phyloP scores from a whole-genome alignment of 1,140 invertebrate genomes.

The Rhagoletis zephyria region DNA sequence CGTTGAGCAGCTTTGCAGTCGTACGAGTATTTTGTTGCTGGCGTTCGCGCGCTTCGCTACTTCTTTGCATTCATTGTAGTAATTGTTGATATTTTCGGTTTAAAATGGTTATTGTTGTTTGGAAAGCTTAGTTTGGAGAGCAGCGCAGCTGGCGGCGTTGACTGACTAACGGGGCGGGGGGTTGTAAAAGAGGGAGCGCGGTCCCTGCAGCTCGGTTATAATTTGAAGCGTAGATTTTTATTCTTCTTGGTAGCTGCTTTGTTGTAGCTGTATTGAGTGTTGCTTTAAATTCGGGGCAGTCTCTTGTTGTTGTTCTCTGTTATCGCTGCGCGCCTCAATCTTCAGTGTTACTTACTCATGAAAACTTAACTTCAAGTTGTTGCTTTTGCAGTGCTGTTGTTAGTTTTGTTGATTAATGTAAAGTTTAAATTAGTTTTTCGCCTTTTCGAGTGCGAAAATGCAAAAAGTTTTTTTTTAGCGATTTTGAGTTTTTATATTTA shows the following conservation, averaged over 20 bases:
- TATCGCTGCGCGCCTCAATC: background rate
- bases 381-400: slow-evolving; percentile 33
- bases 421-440: slow-evolving; percentile 55
- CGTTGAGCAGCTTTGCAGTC: background rate
- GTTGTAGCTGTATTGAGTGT: background rate
- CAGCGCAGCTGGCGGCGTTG: background rate
- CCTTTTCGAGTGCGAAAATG: slow-evolving; percentile 51
- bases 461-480: slow-evolving; percentile 32
- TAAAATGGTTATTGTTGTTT: slow-evolving; percentile 32
- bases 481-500: slow-evolving; percentile 4
- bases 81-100: slow-evolving; percentile 24
- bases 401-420: slow-evolving; percentile 53
- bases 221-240: background rate
- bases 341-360: background rate
- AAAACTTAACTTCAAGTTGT: slow-evolving; percentile 32
- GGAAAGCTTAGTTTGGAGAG: background rate
- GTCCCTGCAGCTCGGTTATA: slow-evolving; percentile 20
- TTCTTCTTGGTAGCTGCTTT: background rate
- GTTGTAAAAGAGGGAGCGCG: background rate
- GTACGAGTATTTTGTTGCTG: background rate
- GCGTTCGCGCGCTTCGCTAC: background rate
- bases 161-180: background rate
- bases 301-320: slow-evolving; percentile 2
- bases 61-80: slow-evolving; percentile 9
- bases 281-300: background rate